Percentiles rank a stretch among this genome's conserved stretches.
Evolutionary conservation across 2,113 vertebrate species (phyloP).

Genomic region (Callocephalon fimbriatum): DNA sequence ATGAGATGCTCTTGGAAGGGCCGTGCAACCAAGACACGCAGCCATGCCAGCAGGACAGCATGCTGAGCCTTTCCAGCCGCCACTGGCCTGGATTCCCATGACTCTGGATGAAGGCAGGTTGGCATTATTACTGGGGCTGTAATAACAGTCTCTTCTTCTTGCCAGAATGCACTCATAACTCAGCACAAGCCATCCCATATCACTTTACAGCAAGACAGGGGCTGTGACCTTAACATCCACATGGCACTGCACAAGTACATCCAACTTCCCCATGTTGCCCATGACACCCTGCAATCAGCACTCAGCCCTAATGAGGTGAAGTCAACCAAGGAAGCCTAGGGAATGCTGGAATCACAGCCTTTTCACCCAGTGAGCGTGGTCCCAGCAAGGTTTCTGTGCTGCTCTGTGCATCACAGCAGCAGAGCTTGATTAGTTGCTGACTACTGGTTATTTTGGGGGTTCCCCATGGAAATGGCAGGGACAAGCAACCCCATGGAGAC

Average conservation of each 20-base stretch:
- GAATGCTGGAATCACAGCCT: background rate
- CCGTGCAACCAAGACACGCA: fast-evolving
- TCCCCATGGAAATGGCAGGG: background rate
- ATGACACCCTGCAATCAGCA: background rate
- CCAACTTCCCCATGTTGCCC: background rate
- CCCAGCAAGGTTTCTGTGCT: background rate
- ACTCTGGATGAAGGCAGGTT: background rate
- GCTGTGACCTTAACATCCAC: background rate
- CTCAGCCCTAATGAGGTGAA: fast-evolving
- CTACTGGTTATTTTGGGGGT: background rate
- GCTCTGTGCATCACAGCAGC: fast-evolving
- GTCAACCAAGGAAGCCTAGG: background rate
- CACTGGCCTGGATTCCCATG: background rate
- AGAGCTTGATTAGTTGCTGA: too few relatives aligned
- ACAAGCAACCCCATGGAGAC: background rate
- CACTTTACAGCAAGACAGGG: background rate
- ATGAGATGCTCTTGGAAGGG: background rate
- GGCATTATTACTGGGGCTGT: background rate
- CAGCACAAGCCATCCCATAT: background rate
- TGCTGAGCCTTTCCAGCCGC: background rate
- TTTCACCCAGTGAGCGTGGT: fast-evolving
- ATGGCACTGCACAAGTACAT: fast-evolving
- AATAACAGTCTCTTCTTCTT: background rate
- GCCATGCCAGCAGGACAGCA: fast-evolving
- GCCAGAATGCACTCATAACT: background rate